phyloP scores from a whole-genome alignment of 1,140 invertebrate species.

The Drosophila orena region DNA sequence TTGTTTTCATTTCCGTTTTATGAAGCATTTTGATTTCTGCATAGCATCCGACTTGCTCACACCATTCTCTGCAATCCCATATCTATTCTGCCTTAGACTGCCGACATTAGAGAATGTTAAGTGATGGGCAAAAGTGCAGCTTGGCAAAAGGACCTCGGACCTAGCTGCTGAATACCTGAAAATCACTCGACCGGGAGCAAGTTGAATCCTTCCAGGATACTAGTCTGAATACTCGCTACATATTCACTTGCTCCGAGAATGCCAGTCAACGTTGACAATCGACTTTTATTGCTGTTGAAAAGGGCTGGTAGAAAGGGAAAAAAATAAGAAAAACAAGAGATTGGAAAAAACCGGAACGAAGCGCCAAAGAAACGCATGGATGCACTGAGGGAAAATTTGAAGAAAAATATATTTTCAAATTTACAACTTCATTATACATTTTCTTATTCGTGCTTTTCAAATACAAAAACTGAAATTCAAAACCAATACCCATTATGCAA shows the following conservation, averaged over 20 bases:
- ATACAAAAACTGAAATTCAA: too few species aligned
- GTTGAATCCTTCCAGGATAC: conserved; percentile 13
- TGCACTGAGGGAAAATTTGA: background rate
- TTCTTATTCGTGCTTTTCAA: too few species aligned
- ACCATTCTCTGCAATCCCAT: background rate
- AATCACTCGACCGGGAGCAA: conserved; percentile 34
- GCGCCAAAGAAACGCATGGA: conserved; percentile 7
- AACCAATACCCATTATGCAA: too few species aligned
- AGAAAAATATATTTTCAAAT: too few species aligned
- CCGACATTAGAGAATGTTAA: conserved; percentile 63
- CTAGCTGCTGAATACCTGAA: conserved; percentile 44
- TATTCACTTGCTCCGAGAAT: conserved; percentile 38
- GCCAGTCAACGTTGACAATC: conserved; percentile 69
- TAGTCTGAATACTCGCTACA: conserved; percentile 37
- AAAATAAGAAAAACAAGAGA: conserved; percentile 2
- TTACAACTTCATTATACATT: too few species aligned
- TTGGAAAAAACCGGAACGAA: conserved; percentile 1
- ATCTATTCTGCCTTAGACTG: background rate
- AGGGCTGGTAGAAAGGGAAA: conserved; percentile 11
- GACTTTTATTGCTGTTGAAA: conserved; percentile 79
- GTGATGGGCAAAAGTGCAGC: conserved; percentile 49
- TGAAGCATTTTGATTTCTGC: conserved; percentile 75
- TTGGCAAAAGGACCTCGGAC: conserved; percentile 5
- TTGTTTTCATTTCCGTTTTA: conserved; percentile 79
- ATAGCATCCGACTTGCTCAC: conserved; percentile 32